phyloP scores from a whole-genome alignment of 1,140 invertebrate species.

The Orchestia grillus region DNA sequence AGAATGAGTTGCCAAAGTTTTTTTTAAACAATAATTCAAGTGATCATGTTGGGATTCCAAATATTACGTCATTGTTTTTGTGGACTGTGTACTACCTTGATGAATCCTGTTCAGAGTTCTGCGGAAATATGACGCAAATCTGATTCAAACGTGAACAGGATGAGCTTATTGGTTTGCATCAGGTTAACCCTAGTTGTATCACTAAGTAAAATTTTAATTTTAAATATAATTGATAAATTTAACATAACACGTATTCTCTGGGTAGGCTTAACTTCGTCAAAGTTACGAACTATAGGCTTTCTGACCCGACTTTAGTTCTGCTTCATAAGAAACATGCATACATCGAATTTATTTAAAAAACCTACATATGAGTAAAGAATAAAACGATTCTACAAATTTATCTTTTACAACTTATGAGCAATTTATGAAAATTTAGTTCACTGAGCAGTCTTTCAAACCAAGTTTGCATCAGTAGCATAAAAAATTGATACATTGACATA shows the following conservation, averaged over 20 bases:
- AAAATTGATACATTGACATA: too few relatives aligned
- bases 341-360: not conserved
- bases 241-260: not conserved
- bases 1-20: not conserved
- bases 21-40: not conserved
- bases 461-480: not conserved
- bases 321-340: not conserved
- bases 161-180: conserved; percentile 26
- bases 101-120: conserved; percentile 54
- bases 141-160: conserved; percentile 34
- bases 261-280: not conserved
- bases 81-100: not conserved
- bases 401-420: too few relatives aligned
- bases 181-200: not conserved
- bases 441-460: not conserved
- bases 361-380: too few relatives aligned
- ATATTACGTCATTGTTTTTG: conserved; percentile 43
- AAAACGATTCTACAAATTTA: too few relatives aligned
- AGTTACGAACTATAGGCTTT: not conserved
- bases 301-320: not conserved
- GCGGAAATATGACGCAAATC: conserved; percentile 34
- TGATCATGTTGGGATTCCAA: not conserved
- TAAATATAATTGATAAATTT: not conserved
- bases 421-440: not conserved
- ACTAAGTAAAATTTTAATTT: not conserved